Percentiles rank a stretch among this genome's conserved stretches.
These are phyloP conservation scores for Mugil cephalus DNA, from an alignment of 2,113 vertebrate genomes.

Conservation along the genomic window DNA sequence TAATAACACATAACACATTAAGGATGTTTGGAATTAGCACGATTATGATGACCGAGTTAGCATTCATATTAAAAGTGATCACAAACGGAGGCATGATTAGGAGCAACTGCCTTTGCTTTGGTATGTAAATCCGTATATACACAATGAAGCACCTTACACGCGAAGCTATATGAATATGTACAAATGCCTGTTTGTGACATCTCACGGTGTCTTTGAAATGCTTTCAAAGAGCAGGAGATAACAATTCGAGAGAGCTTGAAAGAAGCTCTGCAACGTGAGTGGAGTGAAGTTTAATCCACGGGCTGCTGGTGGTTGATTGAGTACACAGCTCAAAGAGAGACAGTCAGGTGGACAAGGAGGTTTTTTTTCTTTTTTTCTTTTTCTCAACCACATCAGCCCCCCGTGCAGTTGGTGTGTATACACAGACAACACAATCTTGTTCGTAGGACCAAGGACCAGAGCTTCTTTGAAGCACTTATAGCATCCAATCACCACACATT, in stretches of 20 bases:
- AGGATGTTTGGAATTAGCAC: no score
- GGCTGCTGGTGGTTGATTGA: conserved; percentile 55
- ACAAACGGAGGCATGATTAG: conserved; percentile 13
- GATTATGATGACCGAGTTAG: not conserved
- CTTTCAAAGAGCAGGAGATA: conserved; percentile 36
- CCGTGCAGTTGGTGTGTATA: conserved; percentile 24
- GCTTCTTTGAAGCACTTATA: not conserved
- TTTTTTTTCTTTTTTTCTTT: not conserved
- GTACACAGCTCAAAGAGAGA: conserved; percentile 46
- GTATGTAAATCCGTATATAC: conserved; percentile 1
- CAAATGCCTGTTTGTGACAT: conserved; percentile 32
- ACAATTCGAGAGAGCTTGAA: conserved; percentile 46
- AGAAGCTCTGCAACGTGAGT: conserved; percentile 36
- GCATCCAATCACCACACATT: not conserved
- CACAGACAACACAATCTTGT: conserved; percentile 29
- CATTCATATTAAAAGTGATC: conserved; percentile 16
- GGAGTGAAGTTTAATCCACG: conserved; percentile 49
- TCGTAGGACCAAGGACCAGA: conserved; percentile 24
- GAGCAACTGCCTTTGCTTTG: conserved; percentile 18
- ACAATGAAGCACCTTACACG: conserved; percentile 5
- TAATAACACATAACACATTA: no score
- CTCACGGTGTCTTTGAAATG: conserved; percentile 45
- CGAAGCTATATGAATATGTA: conserved; percentile 7
- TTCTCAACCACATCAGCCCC: conserved; percentile 14
- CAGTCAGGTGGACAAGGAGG: conserved; percentile 39